A percentile compares a stretch with the other conserved stretches of the same genome.
Conservation (phyloP, 2,797 vertebrate species). For the Poecilia gillii region DNA sequence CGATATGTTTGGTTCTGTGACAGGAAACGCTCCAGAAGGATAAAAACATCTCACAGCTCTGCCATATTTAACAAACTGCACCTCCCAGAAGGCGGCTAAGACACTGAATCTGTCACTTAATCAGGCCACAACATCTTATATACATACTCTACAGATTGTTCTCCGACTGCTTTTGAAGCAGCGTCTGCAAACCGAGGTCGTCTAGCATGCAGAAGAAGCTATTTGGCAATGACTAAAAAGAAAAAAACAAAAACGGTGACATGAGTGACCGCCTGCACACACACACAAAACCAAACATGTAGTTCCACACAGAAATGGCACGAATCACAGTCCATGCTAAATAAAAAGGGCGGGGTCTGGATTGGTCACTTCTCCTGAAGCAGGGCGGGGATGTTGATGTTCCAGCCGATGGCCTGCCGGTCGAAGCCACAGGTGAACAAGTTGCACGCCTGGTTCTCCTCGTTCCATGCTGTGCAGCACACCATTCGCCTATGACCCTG, state of each 20-base stretch:
- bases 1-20: conserved; percentile 38
- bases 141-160: conserved; percentile 35
- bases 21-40: conserved; percentile 17
- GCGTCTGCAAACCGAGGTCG: conserved; percentile 28
- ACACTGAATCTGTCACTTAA: conserved; percentile 45
- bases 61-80: conserved; percentile 14
- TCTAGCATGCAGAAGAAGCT: conserved; percentile 55
- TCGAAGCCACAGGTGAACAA: conserved; percentile 98
- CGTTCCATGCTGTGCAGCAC: conserved; percentile 95
- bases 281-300: conserved; percentile 25
- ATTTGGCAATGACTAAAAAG: conserved; percentile 50
- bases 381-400: conserved; percentile 97
- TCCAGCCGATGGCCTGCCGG: conserved; percentile 98
- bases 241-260: neutral
- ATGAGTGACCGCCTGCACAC: conserved; percentile 39
- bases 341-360: conserved; percentile 14
- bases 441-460: conserved; percentile 95
- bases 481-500: conserved; percentile 99
- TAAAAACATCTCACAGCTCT: conserved; percentile 29
- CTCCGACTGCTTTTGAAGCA: conserved; percentile 34
- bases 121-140: conserved; percentile 54
- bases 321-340: conserved; percentile 60
- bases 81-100: conserved; percentile 23
- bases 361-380: conserved; percentile 89
- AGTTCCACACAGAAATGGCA: conserved; percentile 27